Evolutionary conservation across 2,797 vertebrate genomes (phyloP).

Genomic region (Bothrops alternatus): DNA sequence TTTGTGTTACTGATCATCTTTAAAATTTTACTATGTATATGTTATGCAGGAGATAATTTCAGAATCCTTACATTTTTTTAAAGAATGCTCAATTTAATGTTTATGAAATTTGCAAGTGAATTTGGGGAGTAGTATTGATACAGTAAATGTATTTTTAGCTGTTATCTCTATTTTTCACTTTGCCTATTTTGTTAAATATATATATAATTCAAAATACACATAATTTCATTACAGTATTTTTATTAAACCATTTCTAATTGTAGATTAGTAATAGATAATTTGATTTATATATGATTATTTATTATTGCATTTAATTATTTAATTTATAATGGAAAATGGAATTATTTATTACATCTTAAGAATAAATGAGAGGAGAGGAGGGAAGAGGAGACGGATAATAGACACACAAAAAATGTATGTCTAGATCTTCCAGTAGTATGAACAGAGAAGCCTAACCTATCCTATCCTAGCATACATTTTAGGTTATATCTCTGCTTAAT

Average conservation of each 20-base stretch:
- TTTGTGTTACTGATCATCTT: slow-evolving; percentile 21
- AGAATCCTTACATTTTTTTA: neutral
- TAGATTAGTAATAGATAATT: neutral
- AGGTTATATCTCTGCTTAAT: neutral
- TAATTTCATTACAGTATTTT: neutral
- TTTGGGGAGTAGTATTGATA: neutral
- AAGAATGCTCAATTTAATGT: neutral
- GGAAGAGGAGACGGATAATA: neutral
- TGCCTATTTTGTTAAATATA: neutral
- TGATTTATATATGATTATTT: neutral
- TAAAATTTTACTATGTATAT: neutral
- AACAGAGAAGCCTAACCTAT: neutral
- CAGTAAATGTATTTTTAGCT: neutral
- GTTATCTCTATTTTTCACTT: neutral
- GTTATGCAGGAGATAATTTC: neutral
- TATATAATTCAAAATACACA: neutral
- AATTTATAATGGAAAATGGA: neutral
- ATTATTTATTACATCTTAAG: neutral
- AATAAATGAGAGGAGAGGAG: neutral
- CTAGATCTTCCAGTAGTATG: neutral
- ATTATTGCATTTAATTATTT: neutral
- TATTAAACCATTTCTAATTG: neutral
- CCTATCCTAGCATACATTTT: neutral
- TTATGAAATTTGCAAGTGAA: neutral
- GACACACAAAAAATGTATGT: neutral